These are phyloP conservation scores for Argya squamiceps DNA, from an alignment of 2,797 vertebrate genomes.

Conservation along the genomic window DNA sequence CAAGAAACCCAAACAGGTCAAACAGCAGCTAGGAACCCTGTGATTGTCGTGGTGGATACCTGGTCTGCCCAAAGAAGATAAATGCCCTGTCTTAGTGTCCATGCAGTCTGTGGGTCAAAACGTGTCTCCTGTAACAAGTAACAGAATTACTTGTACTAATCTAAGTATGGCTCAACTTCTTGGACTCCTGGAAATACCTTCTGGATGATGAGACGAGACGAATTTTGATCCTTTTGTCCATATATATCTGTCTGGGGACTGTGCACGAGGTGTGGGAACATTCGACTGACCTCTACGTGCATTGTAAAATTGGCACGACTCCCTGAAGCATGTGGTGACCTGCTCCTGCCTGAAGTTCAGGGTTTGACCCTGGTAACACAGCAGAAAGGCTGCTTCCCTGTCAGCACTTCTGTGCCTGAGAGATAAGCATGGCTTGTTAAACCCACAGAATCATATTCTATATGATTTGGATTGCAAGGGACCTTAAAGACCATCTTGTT, in stretches of 20 bases:
- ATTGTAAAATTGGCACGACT: rapidly evolving
- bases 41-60: rapidly evolving
- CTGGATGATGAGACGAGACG: rapidly evolving
- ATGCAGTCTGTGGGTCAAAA: not conserved
- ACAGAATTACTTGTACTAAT: not conserved
- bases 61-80: not conserved
- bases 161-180: not conserved
- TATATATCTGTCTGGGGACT: not conserved
- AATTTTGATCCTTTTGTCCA: not conserved
- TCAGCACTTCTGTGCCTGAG: not conserved
- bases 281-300: not conserved
- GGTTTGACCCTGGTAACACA: not conserved
- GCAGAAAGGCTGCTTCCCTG: not conserved
- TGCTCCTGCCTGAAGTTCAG: not conserved
- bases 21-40: not conserved
- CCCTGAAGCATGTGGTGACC: rapidly evolving
- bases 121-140: not conserved
- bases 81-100: not conserved
- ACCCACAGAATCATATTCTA: not conserved
- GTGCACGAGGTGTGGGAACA: not conserved
- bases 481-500: not conserved
- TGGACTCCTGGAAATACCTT: not conserved
- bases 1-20: not conserved
- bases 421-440: not conserved
- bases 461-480: not conserved